A percentile compares a stretch with the other conserved stretches of the same genome.
These are phyloP conservation scores for Scytalopus superciliaris DNA, from an alignment of 2,113 vertebrate genomes.

Conservation along the genomic window DNA sequence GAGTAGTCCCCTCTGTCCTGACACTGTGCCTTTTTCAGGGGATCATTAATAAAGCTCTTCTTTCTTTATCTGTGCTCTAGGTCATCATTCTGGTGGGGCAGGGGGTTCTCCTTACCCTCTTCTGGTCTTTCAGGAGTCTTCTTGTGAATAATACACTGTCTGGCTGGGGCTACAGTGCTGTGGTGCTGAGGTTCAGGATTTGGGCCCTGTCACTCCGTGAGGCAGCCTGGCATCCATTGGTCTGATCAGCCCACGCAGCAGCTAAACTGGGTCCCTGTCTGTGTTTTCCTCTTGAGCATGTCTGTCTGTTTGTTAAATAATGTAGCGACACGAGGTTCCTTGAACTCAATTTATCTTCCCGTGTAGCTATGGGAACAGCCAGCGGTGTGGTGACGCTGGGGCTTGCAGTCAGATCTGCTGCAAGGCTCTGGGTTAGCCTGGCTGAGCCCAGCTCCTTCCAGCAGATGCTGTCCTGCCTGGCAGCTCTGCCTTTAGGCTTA, in stretches of 20 bases:
- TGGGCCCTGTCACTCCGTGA: background rate
- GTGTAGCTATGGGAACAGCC: conserved; percentile 35
- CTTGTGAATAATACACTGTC: background rate
- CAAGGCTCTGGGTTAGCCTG: background rate
- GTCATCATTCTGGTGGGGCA: background rate
- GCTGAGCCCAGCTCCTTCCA: background rate
- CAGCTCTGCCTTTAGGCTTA: background rate
- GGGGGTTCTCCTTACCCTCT: background rate
- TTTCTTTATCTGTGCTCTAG: background rate
- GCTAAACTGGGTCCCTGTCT: conserved; percentile 19
- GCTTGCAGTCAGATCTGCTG: background rate
- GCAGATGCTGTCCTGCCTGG: background rate
- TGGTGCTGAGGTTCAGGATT: background rate
- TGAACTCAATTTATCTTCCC: background rate
- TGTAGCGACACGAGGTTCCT: conserved; percentile 5
- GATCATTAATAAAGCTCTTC: background rate
- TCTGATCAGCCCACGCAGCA: background rate
- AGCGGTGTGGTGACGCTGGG: background rate
- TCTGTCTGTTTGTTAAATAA: conserved; percentile 57
- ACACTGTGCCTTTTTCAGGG: background rate
- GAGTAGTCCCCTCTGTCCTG: background rate
- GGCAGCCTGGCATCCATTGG: background rate
- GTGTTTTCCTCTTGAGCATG: background rate
- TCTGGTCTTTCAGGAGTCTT: background rate
- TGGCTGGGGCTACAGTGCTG: accelerated